Evolutionary conservation across 2,888 invertebrate genomes (phyloP).

Genomic region (Clusia tigrina): DNA sequence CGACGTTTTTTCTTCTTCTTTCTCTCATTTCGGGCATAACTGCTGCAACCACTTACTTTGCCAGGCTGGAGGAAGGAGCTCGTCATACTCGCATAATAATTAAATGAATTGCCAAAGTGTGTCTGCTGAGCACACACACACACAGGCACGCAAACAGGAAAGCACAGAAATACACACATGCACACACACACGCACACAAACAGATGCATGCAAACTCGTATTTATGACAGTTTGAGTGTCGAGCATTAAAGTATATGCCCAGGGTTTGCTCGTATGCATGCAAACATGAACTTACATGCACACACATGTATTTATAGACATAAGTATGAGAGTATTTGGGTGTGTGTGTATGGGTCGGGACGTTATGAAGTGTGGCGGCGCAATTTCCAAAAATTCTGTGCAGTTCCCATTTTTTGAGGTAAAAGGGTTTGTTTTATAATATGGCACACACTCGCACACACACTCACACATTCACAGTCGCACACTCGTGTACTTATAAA

Average conservation of each 20-base stretch:
- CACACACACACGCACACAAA: background rate
- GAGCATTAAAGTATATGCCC: conserved; percentile 33
- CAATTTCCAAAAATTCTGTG: conserved; percentile 33
- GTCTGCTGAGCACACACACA: conserved; percentile 36
- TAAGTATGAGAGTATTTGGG: background rate
- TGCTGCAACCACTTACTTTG: background rate
- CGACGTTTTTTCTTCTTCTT: background rate
- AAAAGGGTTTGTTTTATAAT: no score
- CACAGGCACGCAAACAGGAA: background rate
- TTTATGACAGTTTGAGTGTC: conserved; percentile 42
- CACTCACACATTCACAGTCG: no score
- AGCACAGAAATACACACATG: background rate
- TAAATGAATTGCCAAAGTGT: conserved; percentile 60
- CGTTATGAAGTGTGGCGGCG: conserved; percentile 33
- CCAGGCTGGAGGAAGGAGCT: background rate
- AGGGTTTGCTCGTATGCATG: background rate
- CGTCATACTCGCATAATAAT: conserved; percentile 59
- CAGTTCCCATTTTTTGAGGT: no score
- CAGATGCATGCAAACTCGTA: background rate
- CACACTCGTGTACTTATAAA: no score
- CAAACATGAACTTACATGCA: no score
- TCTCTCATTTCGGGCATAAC: background rate
- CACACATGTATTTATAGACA: no score
- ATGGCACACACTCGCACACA: no score
- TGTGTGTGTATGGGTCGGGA: no score